Evolutionary conservation across 2,888 invertebrate species (phyloP), one percentile per base, ranked within the genome.

Genomic region (Coleophora flavipennella): DNA sequence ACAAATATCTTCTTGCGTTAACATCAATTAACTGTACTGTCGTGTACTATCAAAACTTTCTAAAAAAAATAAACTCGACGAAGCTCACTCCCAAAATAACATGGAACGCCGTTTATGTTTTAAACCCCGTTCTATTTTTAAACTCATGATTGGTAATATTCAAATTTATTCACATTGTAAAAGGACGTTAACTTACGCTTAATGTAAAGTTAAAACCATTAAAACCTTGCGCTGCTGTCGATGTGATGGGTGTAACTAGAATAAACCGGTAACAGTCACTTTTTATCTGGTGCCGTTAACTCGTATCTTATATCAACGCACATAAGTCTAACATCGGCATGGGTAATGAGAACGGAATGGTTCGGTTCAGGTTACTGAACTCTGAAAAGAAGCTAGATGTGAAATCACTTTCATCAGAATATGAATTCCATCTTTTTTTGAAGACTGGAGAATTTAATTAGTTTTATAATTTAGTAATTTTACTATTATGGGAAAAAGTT

Each of bases 211-310:
- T n/a, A n/a, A 37, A 39, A 31, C 42, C 42, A 42, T 42, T 42
- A 42, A 39, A 20, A 40, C 31, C 38, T 35, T 39, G n/a, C 13
- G 48, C 61, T 69, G 66, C 68, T 60, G 20, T 20, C 20, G 20
- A 20, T 20, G 20, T 3, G 20, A 20, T 20, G 20, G 67, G 66
- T 66, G 57, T 51, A 58, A 67, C 72, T 57, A 58, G 64, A 59
- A 55, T 48, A 46, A 63, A 67, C 62, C 59, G 53, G 68, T 66
- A 57, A 57, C 50, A 46, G 56, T 56, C 50, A 59, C 66, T 75
- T 75, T 71, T 75, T 73, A 67, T 59, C 49, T 49, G 50, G 50
- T 62, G 59, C 73, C 68, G 69, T 69, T 74, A 64, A 62, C 59
- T 63, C 54, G 59, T 58, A 62, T 62, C 62, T 20, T 20, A 20